Evolutionary conservation across 2,888 invertebrate species (phyloP).

Genomic region (Hirtodrosophila trivittata): DNA sequence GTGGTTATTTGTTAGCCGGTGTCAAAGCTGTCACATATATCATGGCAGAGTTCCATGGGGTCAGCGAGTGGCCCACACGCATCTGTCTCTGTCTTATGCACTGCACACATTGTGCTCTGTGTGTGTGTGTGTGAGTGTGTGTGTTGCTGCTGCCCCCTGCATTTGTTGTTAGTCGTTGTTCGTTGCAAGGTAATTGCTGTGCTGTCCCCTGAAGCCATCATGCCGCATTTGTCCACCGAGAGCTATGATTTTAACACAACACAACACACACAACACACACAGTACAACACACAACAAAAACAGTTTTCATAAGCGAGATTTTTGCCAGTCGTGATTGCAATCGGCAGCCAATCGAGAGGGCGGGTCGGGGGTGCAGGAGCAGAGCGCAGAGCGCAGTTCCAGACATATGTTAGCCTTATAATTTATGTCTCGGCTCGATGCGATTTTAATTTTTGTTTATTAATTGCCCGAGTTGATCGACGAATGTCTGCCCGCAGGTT

Average conservation of each 20-base stretch:
- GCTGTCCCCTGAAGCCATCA: constrained; percentile 75
- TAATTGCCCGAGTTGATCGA: constrained; percentile 63
- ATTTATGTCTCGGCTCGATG: constrained; percentile 63
- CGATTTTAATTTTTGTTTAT: constrained; percentile 67
- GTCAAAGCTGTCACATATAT: constrained; percentile 80
- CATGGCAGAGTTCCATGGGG: constrained; percentile 71
- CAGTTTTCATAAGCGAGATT: constrained; percentile 29
- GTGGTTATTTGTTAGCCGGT: constrained; percentile 75
- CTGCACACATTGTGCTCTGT: constrained; percentile 13
- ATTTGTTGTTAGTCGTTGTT: constrained; percentile 36
- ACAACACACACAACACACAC: constrained; percentile 18
- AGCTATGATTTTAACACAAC: constrained; percentile 68
- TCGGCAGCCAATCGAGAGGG: constrained; percentile 55
- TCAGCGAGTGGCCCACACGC: constrained; percentile 75
- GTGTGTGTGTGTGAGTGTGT: not conserved
- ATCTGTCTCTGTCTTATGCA: constrained; percentile 43
- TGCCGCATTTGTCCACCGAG: constrained; percentile 77
- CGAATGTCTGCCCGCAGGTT: constrained; percentile 56
- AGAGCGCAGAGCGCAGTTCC: constrained; percentile 12
- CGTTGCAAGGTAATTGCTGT: constrained; percentile 67
- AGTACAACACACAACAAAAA: constrained; percentile 20
- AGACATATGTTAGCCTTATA: constrained; percentile 77
- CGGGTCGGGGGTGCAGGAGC: not conserved
- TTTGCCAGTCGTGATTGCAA: constrained; percentile 73
- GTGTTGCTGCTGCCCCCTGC: constrained; percentile 1